phyloP scores from a whole-genome alignment of 2,797 vertebrate species.

The Acestrorhynchus altus region DNA sequence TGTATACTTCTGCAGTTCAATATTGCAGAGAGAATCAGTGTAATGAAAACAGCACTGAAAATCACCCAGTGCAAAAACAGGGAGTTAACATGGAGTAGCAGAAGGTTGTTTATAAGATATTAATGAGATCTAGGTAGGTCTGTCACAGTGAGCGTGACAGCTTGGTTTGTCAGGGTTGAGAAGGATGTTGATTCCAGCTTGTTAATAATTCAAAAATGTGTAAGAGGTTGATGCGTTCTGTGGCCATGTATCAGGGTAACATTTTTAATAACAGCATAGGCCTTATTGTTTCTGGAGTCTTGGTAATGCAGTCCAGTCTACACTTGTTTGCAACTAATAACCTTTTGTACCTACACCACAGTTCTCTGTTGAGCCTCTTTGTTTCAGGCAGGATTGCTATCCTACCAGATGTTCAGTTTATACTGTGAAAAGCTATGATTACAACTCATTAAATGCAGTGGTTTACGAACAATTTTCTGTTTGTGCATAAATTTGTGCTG shows the following conservation, averaged over 20 bases:
- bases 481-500: too few species aligned
- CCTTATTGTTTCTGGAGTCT: neutral
- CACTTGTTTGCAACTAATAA: neutral
- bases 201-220: conserved; percentile 9
- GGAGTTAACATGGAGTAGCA: neutral
- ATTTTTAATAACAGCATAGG: neutral
- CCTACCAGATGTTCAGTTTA: neutral
- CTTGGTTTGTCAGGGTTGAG: neutral
- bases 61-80: neutral
- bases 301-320: neutral
- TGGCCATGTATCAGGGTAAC: neutral
- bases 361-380: neutral
- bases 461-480: too few species aligned
- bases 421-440: neutral
- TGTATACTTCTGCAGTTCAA: neutral
- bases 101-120: conserved; percentile 1
- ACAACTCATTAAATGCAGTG: too few species aligned
- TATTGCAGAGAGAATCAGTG: neutral
- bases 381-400: neutral
- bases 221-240: neutral
- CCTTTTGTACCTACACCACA: neutral
- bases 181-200: neutral
- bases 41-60: neutral
- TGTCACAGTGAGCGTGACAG: neutral
- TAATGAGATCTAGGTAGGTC: neutral